These are phyloP conservation scores for Apteryx mantelli DNA, from an alignment of 2,113 vertebrate genomes.

Conservation along the genomic window DNA sequence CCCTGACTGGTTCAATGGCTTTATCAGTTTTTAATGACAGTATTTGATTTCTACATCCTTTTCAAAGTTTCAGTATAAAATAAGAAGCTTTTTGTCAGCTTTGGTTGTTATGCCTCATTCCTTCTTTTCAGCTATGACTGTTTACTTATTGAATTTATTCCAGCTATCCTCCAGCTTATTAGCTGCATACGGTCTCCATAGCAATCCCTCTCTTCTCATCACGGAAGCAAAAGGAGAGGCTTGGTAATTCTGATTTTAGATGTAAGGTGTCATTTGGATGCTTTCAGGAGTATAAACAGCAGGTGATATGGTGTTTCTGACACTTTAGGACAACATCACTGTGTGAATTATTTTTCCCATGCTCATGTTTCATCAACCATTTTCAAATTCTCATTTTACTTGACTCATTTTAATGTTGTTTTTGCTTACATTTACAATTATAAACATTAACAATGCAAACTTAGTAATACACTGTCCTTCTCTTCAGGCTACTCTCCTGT, in stretches of 20 bases:
- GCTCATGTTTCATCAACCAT: slow-evolving; percentile 16
- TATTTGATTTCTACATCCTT: slow-evolving; percentile 19
- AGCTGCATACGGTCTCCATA: slow-evolving; percentile 67
- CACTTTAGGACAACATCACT: slow-evolving; percentile 2
- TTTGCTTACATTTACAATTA: slow-evolving; percentile 31
- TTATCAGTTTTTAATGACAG: slow-evolving; percentile 17
- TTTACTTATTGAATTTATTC: slow-evolving; percentile 65
- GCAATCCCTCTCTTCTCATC: slow-evolving; percentile 47
- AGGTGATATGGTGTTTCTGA: neutral
- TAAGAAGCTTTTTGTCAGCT: slow-evolving; percentile 44
- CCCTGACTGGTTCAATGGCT: neutral
- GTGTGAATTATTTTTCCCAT: slow-evolving; percentile 8
- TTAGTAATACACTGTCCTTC: slow-evolving; percentile 39
- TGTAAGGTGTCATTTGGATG: slow-evolving; percentile 54
- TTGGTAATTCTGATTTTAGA: slow-evolving; percentile 54
- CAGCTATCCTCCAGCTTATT: slow-evolving; percentile 59
- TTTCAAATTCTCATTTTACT: slow-evolving; percentile 56
- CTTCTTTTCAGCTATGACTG: slow-evolving; percentile 32
- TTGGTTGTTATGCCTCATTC: slow-evolving; percentile 2
- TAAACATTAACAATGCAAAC: neutral
- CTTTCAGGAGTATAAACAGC: slow-evolving; percentile 20
- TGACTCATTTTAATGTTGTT: slow-evolving; percentile 29
- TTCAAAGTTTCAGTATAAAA: slow-evolving; percentile 37
- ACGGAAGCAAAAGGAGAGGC: slow-evolving; percentile 20
- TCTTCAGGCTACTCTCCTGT: slow-evolving; percentile 18